Conservation (phyloP, 2,113 vertebrate species). For the Anolis carolinensis region DNA sequence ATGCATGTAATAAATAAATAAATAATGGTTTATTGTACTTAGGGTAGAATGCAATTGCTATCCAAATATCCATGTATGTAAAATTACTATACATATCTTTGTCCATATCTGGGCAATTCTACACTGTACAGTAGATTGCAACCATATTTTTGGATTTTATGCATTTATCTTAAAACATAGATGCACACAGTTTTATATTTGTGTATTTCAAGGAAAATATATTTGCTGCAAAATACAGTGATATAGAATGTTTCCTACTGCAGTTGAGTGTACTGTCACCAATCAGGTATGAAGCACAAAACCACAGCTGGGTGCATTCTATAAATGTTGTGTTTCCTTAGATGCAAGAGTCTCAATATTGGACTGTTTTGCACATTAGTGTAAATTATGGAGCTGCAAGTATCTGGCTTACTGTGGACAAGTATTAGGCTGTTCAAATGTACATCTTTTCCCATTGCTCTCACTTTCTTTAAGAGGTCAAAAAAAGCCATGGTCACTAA, state of each 20-base stretch:
- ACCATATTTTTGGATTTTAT: neutral
- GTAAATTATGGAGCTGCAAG: too few species aligned
- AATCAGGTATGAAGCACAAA: neutral
- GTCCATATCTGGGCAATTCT: neutral
- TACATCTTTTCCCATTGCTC: too few species aligned
- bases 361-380: too few species aligned
- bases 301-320: neutral
- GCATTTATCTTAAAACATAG: neutral
- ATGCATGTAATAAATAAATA: too few species aligned
- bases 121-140: neutral
- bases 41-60: neutral
- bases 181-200: neutral
- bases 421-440: too few species aligned
- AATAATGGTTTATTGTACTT: neutral
- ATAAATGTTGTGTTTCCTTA: neutral
- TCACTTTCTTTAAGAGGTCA: too few species aligned
- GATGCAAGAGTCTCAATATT: too few species aligned
- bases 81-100: neutral
- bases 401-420: too few species aligned
- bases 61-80: too few species aligned
- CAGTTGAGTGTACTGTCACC: neutral
- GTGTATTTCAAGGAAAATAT: neutral
- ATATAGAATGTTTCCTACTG: neutral
- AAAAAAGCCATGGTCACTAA: too few species aligned
- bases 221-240: neutral